Evolutionary conservation across 2,888 invertebrate species (phyloP).

Genomic region (Ethmia dodecea): DNA sequence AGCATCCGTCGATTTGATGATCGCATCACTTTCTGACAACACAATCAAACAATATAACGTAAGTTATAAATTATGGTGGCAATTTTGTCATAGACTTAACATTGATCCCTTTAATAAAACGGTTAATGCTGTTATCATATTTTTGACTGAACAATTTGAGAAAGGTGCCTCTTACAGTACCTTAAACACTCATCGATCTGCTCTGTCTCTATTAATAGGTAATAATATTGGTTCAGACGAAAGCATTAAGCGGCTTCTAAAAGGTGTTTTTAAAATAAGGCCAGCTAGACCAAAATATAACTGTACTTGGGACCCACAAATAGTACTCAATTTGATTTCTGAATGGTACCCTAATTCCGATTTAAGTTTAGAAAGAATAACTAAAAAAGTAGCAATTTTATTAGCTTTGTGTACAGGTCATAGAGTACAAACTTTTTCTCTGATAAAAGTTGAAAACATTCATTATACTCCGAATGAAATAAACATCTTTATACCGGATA

Average conservation of each 20-base stretch:
- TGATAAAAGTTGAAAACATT: neutral
- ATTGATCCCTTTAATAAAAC: conserved; percentile 1
- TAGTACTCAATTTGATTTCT: neutral
- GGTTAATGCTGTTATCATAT: neutral
- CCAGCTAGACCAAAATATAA: neutral
- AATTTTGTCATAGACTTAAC: conserved; percentile 6
- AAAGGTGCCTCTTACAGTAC: neutral
- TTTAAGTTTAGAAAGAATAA: neutral
- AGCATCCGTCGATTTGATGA: conserved; percentile 11
- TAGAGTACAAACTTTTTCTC: neutral
- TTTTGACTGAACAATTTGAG: neutral
- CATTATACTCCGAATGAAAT: neutral
- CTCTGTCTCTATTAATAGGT: neutral
- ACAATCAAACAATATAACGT: neutral
- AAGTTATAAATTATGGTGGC: conserved; percentile 14
- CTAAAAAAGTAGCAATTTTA: neutral
- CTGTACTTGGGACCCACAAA: neutral
- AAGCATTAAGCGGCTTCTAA: neutral
- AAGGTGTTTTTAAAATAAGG: neutral
- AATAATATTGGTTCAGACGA: neutral
- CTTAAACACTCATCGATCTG: neutral
- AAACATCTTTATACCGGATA: neutral
- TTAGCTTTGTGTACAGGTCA: neutral
- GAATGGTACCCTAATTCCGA: neutral
- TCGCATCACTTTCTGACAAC: conserved; percentile 16